A percentile compares a stretch with the other conserved stretches of the same genome.
phyloP scores from a whole-genome alignment of 2,113 vertebrate species.

The Mormyrus lacerda region DNA sequence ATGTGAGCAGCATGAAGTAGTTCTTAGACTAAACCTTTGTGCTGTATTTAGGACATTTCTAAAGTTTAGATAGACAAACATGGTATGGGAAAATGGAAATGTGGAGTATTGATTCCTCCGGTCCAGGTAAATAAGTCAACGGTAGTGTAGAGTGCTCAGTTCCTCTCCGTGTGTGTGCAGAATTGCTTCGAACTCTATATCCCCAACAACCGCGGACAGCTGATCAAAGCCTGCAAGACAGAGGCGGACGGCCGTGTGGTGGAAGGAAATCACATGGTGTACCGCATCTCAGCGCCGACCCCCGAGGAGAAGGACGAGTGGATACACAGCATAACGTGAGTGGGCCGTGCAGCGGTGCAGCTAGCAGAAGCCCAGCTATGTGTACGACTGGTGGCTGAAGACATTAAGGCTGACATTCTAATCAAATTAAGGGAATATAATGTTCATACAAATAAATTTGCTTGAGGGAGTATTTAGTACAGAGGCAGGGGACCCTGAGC shows the following conservation, averaged over 20 bases:
- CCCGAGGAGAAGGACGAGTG: slow-evolving; percentile 88
- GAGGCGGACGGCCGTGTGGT: slow-evolving; percentile 85
- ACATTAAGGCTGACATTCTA: background rate
- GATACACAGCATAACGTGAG: slow-evolving; percentile 88
- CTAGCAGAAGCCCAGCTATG: background rate
- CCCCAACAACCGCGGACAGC: slow-evolving; percentile 86
- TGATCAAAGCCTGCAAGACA: slow-evolving; percentile 87
- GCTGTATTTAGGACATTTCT: background rate
- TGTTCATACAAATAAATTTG: background rate
- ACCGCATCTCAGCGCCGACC: slow-evolving; percentile 85
- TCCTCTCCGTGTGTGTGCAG: slow-evolving; percentile 40
- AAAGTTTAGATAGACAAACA: background rate
- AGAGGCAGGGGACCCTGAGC: background rate
- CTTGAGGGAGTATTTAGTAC: background rate
- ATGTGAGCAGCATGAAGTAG: background rate
- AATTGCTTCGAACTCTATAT: slow-evolving; percentile 92
- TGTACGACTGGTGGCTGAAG: background rate
- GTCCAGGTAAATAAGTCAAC: background rate
- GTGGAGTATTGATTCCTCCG: background rate
- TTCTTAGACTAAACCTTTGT: background rate
- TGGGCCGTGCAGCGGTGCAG: background rate
- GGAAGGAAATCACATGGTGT: slow-evolving; percentile 89
- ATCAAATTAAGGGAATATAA: too few relatives aligned
- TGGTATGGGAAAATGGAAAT: background rate
- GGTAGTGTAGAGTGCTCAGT: background rate